A percentile compares a stretch with the other conserved stretches of the same genome.
Evolutionary conservation across 2,797 vertebrate genomes (phyloP).

Genomic region (Liparis tanakae): DNA sequence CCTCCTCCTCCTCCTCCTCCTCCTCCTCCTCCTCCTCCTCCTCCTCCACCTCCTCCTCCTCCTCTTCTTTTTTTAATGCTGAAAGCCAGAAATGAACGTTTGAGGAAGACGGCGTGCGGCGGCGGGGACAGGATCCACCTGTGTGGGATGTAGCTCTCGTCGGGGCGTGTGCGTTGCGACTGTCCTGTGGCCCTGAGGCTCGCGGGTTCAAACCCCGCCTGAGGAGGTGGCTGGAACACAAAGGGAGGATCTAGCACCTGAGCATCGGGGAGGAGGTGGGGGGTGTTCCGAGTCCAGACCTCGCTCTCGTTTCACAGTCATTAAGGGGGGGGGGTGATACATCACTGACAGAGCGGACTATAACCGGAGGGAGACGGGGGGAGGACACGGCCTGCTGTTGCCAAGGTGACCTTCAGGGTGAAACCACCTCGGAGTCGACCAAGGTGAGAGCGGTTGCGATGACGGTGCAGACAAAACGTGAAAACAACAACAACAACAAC

Average conservation of each 20-base stretch:
- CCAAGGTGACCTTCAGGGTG: constrained; percentile 68
- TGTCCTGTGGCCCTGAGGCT: constrained; percentile 54
- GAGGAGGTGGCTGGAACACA: constrained; percentile 12
- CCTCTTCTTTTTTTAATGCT: not conserved
- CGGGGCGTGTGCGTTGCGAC: constrained; percentile 55
- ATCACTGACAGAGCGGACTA: constrained; percentile 59
- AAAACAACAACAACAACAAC: not conserved
- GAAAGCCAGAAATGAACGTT: constrained; percentile 40
- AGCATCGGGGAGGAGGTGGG: not conserved
- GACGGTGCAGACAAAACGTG: too few relatives aligned
- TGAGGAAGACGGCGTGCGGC: constrained; percentile 55
- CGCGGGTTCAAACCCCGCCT: constrained; percentile 44
- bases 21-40: too few relatives aligned
- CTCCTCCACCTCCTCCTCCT: too few relatives aligned
- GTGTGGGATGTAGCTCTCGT: constrained; percentile 82
- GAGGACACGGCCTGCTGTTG: constrained; percentile 54
- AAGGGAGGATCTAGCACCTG: constrained; percentile 22
- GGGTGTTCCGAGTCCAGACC: too few relatives aligned
- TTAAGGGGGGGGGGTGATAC: constrained; percentile 53
- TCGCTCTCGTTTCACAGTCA: constrained; percentile 53
- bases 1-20: too few relatives aligned
- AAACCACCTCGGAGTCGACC: constrained; percentile 52
- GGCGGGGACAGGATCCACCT: constrained; percentile 80
- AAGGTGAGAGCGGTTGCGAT: constrained; percentile 36
- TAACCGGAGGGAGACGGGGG: constrained; percentile 44